Percentiles rank a stretch among this genome's conserved stretches.
These are phyloP conservation scores for Nymphalis io DNA, from an alignment of 1,140 invertebrate species.

Conservation along the genomic window DNA sequence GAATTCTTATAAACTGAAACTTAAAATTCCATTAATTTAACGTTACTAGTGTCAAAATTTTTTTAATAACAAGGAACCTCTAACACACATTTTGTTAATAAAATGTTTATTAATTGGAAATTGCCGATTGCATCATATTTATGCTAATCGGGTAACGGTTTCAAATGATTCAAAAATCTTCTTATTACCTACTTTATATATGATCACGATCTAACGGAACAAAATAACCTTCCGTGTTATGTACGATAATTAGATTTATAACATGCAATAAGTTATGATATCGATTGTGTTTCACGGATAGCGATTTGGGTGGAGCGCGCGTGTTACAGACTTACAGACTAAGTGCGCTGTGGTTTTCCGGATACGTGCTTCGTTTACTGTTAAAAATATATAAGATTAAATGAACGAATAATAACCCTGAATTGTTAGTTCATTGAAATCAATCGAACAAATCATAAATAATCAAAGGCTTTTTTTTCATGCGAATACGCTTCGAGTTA, in stretches of 20 bases:
- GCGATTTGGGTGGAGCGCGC: slow-evolving; percentile 43
- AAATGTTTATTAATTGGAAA: no score
- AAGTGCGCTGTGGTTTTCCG: not conserved
- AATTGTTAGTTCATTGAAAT: not conserved
- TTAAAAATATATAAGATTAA: not conserved
- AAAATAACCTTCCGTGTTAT: slow-evolving; percentile 1
- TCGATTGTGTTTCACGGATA: slow-evolving; percentile 41
- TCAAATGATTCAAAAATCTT: not conserved
- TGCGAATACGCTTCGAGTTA: not conserved
- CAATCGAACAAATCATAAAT: not conserved
- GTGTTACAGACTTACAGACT: not conserved
- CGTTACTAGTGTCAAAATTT: no score
- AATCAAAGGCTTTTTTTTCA: no score
- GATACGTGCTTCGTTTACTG: not conserved
- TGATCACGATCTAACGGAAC: slow-evolving; percentile 14
- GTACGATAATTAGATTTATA: slow-evolving; percentile 39
- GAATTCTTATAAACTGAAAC: not conserved
- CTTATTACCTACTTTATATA: not conserved
- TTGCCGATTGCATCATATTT: no score
- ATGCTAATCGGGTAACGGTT: not conserved
- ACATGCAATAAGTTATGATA: slow-evolving; percentile 38
- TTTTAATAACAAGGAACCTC: no score
- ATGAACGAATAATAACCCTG: not conserved
- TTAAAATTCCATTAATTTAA: no score
- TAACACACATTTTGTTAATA: no score